Base-by-base conservation (phyloP, 1,140 invertebrate genomes). In the Drosophila tani region DNA sequence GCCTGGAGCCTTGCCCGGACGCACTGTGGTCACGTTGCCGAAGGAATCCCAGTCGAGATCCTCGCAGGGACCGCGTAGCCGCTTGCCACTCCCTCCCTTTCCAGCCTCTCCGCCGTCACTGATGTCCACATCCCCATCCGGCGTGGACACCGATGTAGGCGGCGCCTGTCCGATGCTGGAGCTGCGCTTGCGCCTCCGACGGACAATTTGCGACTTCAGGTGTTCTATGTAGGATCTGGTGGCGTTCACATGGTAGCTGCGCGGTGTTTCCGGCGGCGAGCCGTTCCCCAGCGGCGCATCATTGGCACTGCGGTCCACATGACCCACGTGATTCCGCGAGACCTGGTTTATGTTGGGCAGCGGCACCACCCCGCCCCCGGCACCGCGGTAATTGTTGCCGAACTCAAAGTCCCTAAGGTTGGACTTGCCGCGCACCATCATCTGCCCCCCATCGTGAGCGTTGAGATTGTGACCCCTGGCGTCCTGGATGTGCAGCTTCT, bases 11-110 rank as follows among this genome's bases (percentile, higher is more conserved):
- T 92, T 94, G 82, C 88, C 91, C 47, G 81, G 85, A 29, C 82
- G 76, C 55, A 93, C 73, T 11, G 84, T 87, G 58, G 84, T 92
- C 14, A 92, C 69, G 62, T 92, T 92, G 8, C 79, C 90, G 60
- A 92, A 91, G 14, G 87, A 82, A 27, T 92, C 91, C 91, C 90
- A 92, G 12, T 91, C 86, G 5, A 92, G 71, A 32, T 93, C 92
- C 32, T 94, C 93, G 67, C 94, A 94, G 4, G 94, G 94, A 32
- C 93, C 94, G 58, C 94, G 94, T 3, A 94, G 91, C 21, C 91
- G 74, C 32, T 92, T 91, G 8, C 84, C 71, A 2, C 77, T 76
- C n/a, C 69, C 71, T 7, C 85, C 70, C 29, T 77, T 82, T 15
- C 67, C 70, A 0, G 73, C 41, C 8, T 91, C 87, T 2, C 29